A percentile compares a stretch with the other conserved stretches of the same genome.
Evolutionary conservation across 2,113 vertebrate species (phyloP).

Genomic region (Psophia crepitans): DNA sequence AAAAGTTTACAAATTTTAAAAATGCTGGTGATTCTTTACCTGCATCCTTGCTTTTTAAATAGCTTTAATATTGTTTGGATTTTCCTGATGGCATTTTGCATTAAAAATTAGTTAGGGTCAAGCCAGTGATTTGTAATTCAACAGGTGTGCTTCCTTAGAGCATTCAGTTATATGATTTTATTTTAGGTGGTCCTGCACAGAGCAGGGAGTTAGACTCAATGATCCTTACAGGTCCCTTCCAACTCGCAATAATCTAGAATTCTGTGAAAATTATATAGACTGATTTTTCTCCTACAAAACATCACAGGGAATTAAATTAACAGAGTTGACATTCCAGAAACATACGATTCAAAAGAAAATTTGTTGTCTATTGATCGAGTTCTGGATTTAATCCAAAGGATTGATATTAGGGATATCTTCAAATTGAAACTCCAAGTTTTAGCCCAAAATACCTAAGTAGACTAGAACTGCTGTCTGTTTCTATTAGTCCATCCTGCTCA

Average conservation of each 20-base stretch:
- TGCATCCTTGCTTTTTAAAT: background rate
- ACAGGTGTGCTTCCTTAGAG: background rate
- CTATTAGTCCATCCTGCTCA: background rate
- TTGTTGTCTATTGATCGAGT: background rate
- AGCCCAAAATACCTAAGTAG: background rate
- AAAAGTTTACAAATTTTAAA: background rate
- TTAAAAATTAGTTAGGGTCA: background rate
- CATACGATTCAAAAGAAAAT: background rate
- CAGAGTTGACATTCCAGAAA: background rate
- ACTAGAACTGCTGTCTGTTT: background rate
- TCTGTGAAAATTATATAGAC: background rate
- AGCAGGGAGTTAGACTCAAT: background rate
- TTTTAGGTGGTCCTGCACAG: background rate
- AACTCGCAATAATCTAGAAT: background rate
- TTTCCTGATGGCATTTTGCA: background rate
- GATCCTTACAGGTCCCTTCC: background rate
- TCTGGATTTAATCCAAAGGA: background rate
- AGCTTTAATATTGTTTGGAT: background rate
- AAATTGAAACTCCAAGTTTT: background rate
- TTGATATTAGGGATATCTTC: background rate
- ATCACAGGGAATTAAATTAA: background rate
- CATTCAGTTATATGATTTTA: background rate
- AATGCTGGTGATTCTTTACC: background rate
- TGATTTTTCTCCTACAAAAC: background rate
- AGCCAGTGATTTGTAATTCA: background rate